These are phyloP conservation scores for Herpetotheres cachinnans DNA, from an alignment of 2,113 vertebrate genomes.

Conservation along the genomic window DNA sequence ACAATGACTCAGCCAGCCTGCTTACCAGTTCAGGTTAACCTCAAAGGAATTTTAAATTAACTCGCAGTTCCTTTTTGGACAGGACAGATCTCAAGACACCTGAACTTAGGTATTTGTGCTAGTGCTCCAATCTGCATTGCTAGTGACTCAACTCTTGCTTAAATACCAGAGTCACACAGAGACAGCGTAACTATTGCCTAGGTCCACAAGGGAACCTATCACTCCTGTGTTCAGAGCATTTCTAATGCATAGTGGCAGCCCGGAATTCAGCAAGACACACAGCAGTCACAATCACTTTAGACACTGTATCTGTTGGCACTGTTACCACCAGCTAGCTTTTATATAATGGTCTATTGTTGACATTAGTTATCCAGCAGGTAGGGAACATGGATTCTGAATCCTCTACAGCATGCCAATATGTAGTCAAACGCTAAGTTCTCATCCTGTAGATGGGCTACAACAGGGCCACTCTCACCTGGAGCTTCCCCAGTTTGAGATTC, in stretches of 20 bases:
- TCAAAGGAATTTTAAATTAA: neutral
- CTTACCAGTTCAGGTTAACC: neutral
- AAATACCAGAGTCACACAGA: neutral
- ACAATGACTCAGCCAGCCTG: neutral
- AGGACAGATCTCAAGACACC: neutral
- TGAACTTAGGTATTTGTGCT: neutral
- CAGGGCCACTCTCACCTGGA: neutral
- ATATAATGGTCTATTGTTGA: neutral
- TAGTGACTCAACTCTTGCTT: neutral
- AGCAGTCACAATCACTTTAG: neutral
- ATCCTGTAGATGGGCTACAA: neutral
- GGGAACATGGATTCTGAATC: neutral
- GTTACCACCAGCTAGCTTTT: neutral
- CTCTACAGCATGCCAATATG: neutral
- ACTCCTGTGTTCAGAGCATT: neutral
- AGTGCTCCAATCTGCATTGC: neutral
- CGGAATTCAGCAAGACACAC: neutral
- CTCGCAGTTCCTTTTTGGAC: neutral
- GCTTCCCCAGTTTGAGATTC: neutral
- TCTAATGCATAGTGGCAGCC: neutral
- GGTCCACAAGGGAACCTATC: neutral
- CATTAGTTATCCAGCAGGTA: neutral
- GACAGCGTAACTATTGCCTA: neutral
- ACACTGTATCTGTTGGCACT: fast-evolving
- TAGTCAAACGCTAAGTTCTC: neutral